These are phyloP conservation scores for Phthorimaea operculella DNA, from an alignment of 1,140 invertebrate genomes.

Conservation along the genomic window DNA sequence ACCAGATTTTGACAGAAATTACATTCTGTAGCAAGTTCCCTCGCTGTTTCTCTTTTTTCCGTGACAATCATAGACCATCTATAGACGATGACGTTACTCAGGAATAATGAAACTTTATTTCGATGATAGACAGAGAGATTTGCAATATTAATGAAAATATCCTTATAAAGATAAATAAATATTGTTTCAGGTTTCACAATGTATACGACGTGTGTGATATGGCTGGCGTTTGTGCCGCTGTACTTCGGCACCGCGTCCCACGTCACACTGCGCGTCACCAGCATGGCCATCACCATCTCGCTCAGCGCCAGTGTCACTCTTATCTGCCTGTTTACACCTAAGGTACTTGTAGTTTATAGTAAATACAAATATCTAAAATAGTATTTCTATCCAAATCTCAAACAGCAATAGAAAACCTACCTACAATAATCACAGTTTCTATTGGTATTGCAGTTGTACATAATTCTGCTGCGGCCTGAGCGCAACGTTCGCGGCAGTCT, in stretches of 20 bases:
- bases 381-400: no score
- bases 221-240: constrained; percentile 91
- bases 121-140: no score
- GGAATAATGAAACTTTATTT: no score
- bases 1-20: no score
- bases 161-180: no score
- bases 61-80: no score
- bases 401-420: no score
- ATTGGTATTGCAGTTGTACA: constrained; percentile 77
- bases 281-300: constrained; percentile 92
- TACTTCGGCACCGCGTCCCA: constrained; percentile 90
- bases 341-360: constrained; percentile 69
- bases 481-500: constrained; percentile 91
- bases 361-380: no score
- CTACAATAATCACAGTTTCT: not conserved
- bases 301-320: constrained; percentile 91
- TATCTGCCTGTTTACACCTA: constrained; percentile 91
- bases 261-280: constrained; percentile 86
- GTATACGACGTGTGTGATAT: constrained; percentile 95
- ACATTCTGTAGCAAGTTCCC: no score
- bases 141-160: no score
- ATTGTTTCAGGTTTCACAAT: constrained; percentile 88
- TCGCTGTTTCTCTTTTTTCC: no score
- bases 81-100: no score
- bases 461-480: constrained; percentile 91